Conservation (phyloP, 2,888 invertebrate genomes). For the Drosophila fungiperda region DNA sequence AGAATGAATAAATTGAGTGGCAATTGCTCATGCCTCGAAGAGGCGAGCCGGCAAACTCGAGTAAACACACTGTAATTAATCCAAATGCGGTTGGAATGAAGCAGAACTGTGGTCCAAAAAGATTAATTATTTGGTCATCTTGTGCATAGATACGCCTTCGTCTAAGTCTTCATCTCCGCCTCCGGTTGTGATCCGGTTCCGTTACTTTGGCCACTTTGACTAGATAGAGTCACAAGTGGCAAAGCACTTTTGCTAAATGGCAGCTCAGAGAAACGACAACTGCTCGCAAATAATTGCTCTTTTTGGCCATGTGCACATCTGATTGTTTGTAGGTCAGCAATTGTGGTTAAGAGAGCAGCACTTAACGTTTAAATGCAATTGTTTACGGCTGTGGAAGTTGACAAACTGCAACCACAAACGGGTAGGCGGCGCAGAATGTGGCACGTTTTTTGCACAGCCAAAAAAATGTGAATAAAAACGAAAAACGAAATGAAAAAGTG, state of each 20-base stretch:
- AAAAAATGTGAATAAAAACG: neutral
- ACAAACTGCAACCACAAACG: conserved; percentile 36
- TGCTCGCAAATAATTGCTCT: conserved; percentile 58
- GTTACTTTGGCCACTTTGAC: conserved; percentile 29
- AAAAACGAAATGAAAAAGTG: conserved; percentile 5
- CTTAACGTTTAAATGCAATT: conserved; percentile 59
- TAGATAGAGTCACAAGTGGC: conserved; percentile 46
- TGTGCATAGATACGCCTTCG: conserved; percentile 10
- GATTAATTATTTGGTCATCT: conserved; percentile 62
- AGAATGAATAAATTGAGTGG: conserved; percentile 57
- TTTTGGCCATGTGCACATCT: conserved; percentile 12
- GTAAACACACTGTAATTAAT: conserved; percentile 66
- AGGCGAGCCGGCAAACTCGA: conserved; percentile 41
- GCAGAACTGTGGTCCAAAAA: conserved; percentile 7
- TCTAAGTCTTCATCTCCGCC: conserved; percentile 24
- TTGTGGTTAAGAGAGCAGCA: conserved; percentile 35
- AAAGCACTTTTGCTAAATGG: conserved; percentile 66
- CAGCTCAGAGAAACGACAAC: conserved; percentile 33
- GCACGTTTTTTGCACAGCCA: conserved; percentile 6
- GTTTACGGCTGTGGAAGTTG: conserved; percentile 44
- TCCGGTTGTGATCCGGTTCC: conserved; percentile 26
- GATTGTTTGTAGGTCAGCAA: conserved; percentile 25
- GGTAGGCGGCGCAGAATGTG: neutral
- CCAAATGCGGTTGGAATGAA: conserved; percentile 24
- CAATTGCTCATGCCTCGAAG: conserved; percentile 52